Percentiles rank a stretch among this genome's conserved stretches.
phyloP scores from a whole-genome alignment of 2,797 vertebrate species.

The Sciurus carolinensis region DNA sequence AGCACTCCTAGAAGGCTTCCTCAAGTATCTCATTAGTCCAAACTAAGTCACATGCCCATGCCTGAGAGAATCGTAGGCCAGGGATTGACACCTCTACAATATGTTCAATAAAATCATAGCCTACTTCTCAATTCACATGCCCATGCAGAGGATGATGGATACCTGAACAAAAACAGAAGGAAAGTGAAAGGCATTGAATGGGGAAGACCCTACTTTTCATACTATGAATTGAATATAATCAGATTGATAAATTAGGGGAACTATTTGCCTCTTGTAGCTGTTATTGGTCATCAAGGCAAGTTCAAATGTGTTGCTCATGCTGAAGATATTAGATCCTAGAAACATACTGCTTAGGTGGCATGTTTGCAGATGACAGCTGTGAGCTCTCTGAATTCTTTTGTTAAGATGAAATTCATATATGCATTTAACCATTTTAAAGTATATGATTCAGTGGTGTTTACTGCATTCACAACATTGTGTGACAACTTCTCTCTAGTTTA shows the following conservation, averaged over 20 bases:
- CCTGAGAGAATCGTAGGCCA: neutral
- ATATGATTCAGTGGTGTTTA: too few species aligned
- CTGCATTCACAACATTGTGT: too few species aligned
- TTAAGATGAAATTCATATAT: too few species aligned
- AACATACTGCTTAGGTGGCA: neutral
- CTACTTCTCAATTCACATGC: neutral
- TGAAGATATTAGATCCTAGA: neutral
- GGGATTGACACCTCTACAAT: neutral
- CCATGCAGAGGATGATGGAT: neutral
- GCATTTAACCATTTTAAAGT: too few species aligned
- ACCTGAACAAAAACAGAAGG: neutral
- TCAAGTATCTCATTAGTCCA: neutral
- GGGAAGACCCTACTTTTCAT: neutral
- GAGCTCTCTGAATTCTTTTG: neutral
- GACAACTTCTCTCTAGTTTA: too few species aligned
- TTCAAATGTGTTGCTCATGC: slow-evolving; percentile 14
- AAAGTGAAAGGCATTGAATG: neutral
- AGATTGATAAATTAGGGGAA: neutral
- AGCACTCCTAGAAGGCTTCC: neutral
- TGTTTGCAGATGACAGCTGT: neutral
- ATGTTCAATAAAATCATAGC: neutral
- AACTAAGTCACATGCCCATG: neutral
- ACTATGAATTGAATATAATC: neutral
- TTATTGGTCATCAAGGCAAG: neutral
- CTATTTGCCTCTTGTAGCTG: neutral